Evolutionary conservation across 2,113 vertebrate species (phyloP), one percentile per base, ranked within the genome.

Genomic region (Tetrao urogallus): DNA sequence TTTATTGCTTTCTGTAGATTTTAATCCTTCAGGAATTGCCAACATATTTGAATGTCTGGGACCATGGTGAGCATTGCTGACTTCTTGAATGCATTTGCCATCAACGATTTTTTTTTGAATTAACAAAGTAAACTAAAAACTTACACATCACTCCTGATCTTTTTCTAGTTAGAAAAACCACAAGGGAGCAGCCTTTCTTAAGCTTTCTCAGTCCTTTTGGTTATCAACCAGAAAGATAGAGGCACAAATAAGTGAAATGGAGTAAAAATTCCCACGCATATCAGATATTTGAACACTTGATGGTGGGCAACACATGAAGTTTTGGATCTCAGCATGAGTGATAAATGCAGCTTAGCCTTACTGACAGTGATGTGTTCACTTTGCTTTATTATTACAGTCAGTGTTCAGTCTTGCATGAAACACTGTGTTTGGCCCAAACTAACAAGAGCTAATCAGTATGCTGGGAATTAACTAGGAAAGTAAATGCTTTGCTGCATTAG

Each of bases 141-240:
- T 66, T 7, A 0, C 11, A 20, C 56, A 58, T 27, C 56, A 64
- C 34, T 83, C 38, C 17, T 66, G 10, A n/a, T 89, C 89, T 72
- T 89, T 79, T 20, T 24, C 89, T 92, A 71, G 79, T 43, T 83
- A 47, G 34, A 48, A 82, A 93, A 95, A 57, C 94, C 93, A 95
- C 95, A 96, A 96, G 96, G 85, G 89, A 96, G 93, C 91, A 96
- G 94, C 87, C 92, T 96, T 95, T 92, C 95, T 96, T 93, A 92
- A 95, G 42, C 50, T 93, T 94, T 96, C 50, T 91, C 34, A 93
- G 30, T 43, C n/a, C 42, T 64, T 83, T 83, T 86, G 17, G 28
- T 92, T 95, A 63, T 34, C 72, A 91, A 70, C 15, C 24, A 76
- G n/a, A 58, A 88, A 82, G 18, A 24, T 16, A 84, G 36, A 93